A percentile compares a stretch with the other conserved stretches of the same genome.
Conservation (phyloP, 1,140 invertebrate species). For the Lepidurus apus region DNA sequence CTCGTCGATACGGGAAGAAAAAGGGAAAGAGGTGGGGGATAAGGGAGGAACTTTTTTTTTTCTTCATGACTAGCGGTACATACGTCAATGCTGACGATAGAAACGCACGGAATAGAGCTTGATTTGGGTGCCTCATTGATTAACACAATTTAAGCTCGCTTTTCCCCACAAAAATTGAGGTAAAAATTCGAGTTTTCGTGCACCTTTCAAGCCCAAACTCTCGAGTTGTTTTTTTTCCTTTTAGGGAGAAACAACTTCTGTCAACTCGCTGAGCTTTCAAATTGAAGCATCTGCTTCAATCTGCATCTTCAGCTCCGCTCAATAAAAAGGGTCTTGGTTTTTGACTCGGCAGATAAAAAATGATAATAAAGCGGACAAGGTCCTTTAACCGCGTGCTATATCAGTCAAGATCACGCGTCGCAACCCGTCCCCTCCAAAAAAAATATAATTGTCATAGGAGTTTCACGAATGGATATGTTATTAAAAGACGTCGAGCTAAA, state of each 20-base stretch:
- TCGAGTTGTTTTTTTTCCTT: background rate
- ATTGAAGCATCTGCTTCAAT: conserved; percentile 17
- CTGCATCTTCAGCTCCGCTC: background rate
- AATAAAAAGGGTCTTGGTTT: conserved; percentile 2
- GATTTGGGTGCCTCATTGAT: background rate
- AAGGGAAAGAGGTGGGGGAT: background rate
- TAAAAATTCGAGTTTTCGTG: background rate
- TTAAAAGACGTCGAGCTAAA: background rate
- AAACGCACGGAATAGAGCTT: background rate
- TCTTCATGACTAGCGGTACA: background rate
- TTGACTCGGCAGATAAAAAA: background rate
- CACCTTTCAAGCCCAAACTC: background rate
- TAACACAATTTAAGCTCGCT: background rate
- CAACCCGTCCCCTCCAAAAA: background rate
- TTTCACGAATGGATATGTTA: background rate
- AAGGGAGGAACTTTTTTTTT: background rate
- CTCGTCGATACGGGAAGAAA: background rate
- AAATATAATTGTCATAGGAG: background rate
- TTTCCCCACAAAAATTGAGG: background rate
- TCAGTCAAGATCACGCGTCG: background rate
- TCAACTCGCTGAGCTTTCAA: background rate
- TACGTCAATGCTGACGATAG: conserved; percentile 21
- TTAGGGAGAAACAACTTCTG: background rate
- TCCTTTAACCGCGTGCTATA: background rate
- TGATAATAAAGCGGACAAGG: conserved; percentile 6